These are phyloP conservation scores for Cardinalis cardinalis DNA, from an alignment of 2,113 vertebrate species.

Conservation along the genomic window DNA sequence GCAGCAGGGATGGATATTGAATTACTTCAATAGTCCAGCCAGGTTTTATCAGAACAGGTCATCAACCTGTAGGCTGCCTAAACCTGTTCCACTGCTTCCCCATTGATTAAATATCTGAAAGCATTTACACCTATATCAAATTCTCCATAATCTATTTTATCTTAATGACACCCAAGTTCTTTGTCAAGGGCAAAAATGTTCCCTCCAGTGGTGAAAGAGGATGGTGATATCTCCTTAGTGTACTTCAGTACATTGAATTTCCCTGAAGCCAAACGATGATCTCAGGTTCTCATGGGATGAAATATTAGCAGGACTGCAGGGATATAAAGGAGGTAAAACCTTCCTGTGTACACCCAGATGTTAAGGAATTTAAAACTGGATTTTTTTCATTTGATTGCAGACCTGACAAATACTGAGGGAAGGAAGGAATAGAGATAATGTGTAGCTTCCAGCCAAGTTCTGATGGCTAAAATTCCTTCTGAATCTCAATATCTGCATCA, in stretches of 20 bases:
- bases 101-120: slow-evolving; percentile 50
- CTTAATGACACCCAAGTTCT: slow-evolving; percentile 38
- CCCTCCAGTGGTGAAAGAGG: not conserved
- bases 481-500: not conserved
- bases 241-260: not conserved
- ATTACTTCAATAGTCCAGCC: slow-evolving; percentile 41
- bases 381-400: not conserved
- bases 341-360: not conserved
- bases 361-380: not conserved
- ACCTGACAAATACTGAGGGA: not conserved
- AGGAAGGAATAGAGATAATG: not conserved
- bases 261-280: not conserved
- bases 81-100: slow-evolving; percentile 55
- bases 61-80: slow-evolving; percentile 34
- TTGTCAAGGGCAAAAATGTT: slow-evolving; percentile 33
- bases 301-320: not conserved
- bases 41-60: slow-evolving; percentile 42
- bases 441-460: not conserved
- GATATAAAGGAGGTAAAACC: not conserved
- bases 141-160: slow-evolving; percentile 51
- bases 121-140: slow-evolving; percentile 14
- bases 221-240: not conserved
- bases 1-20: slow-evolving; percentile 14
- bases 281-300: slow-evolving; percentile 1
- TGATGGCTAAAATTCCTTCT: not conserved